Conservation (phyloP, 2,888 invertebrate species). For the Acholoe squamosa region DNA sequence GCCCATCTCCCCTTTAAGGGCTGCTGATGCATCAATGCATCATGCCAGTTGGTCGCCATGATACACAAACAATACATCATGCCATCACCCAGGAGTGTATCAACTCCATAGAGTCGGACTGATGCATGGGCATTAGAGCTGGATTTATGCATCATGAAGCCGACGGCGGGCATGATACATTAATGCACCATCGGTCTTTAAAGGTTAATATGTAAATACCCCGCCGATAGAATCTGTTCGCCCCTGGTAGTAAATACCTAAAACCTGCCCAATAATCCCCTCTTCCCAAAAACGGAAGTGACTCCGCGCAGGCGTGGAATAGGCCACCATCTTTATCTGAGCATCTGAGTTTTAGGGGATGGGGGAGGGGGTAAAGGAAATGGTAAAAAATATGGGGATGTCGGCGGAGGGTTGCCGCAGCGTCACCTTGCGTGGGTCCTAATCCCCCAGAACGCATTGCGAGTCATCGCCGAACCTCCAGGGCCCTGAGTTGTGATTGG, state of each 20-base stretch:
- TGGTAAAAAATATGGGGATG: not conserved
- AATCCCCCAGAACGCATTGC: constrained; percentile 41
- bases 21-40: not conserved
- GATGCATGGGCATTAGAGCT: too few species aligned
- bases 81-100: too few species aligned
- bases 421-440: not conserved
- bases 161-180: too few species aligned
- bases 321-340: constrained; percentile 31
- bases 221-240: not conserved
- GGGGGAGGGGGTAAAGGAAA: not conserved
- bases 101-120: too few species aligned
- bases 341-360: not conserved
- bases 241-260: not conserved
- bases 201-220: not conserved
- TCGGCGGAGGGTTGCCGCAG: not conserved
- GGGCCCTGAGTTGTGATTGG: constrained; percentile 23
- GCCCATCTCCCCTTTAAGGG: not conserved
- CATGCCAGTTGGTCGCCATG: too few species aligned
- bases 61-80: too few species aligned
- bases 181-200: not conserved
- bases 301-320: not conserved
- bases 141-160: too few species aligned
- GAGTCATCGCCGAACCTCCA: constrained; percentile 26
- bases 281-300: not conserved
- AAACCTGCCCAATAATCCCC: not conserved